A percentile compares a stretch with the other conserved stretches of the same genome.
Conservation (phyloP, 2,113 vertebrate species). For the Atlantisia rogersi region DNA sequence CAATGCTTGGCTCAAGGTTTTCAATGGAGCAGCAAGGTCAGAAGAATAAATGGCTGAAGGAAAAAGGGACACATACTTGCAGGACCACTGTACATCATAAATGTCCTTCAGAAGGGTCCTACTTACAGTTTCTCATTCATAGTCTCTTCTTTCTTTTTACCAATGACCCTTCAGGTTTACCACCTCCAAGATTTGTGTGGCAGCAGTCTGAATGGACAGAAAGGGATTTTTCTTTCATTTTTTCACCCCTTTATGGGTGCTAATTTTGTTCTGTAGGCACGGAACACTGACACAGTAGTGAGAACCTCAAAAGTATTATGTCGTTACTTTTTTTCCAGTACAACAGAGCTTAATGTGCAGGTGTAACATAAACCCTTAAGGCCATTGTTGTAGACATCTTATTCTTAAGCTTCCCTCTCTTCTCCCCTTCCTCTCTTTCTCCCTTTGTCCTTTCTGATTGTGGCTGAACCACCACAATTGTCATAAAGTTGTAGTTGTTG, state of each 20-base stretch:
- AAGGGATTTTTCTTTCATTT: background rate
- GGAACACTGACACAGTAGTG: background rate
- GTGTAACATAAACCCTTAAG: background rate
- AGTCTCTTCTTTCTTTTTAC: background rate
- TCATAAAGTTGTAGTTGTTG: too few relatives aligned
- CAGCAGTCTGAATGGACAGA: background rate
- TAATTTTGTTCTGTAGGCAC: background rate
- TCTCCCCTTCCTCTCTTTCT: too few relatives aligned
- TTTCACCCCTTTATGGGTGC: background rate
- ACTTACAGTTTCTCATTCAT: background rate
- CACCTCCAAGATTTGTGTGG: background rate
- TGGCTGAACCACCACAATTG: too few relatives aligned
- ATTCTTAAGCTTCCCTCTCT: background rate
- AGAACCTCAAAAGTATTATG: background rate
- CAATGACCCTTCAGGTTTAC: background rate
- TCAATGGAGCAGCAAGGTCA: background rate
- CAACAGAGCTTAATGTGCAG: background rate
- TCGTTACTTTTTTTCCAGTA: background rate
- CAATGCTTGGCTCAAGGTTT: background rate
- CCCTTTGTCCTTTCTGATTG: too few relatives aligned
- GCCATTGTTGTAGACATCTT: background rate
- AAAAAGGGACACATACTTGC: background rate
- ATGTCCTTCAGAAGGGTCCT: background rate
- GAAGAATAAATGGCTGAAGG: background rate
- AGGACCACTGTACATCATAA: too few relatives aligned